phyloP scores from a whole-genome alignment of 1,140 invertebrate genomes.

The Papilio polytes region DNA sequence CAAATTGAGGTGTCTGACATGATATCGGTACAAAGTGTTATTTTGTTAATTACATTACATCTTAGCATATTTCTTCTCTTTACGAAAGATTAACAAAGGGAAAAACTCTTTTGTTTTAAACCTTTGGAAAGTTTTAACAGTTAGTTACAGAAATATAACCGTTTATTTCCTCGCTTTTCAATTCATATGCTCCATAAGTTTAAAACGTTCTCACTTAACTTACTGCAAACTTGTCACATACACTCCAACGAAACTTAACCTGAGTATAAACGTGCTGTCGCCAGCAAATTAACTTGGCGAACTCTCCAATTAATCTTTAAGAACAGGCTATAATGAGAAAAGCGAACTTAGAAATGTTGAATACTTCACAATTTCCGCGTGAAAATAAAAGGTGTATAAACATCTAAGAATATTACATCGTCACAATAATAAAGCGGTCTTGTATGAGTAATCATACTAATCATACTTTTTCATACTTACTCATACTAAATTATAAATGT shows the following conservation, averaged over 20 bases:
- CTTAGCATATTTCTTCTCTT: neutral
- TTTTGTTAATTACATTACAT: neutral
- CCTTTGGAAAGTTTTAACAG: neutral
- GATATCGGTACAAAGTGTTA: neutral
- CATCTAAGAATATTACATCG: neutral
- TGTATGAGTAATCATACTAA: no score
- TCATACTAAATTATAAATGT: no score
- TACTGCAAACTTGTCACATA: neutral
- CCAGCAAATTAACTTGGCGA: neutral
- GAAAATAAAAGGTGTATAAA: neutral
- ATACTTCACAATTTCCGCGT: neutral
- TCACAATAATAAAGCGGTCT: neutral
- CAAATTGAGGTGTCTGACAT: no score
- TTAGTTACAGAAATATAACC: no score
- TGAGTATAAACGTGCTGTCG: neutral
- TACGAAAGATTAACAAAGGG: neutral
- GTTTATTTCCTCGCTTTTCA: neutral
- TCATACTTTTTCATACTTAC: no score
- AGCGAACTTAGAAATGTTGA: neutral
- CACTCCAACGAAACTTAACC: neutral
- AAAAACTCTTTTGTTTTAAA: neutral
- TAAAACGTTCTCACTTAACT: neutral
- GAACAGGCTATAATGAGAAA: neutral
- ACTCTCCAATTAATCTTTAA: constrained; percentile 6
- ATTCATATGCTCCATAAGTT: neutral